Conservation (phyloP, 2,888 invertebrate genomes). For the Drosophila stalkeri region DNA sequence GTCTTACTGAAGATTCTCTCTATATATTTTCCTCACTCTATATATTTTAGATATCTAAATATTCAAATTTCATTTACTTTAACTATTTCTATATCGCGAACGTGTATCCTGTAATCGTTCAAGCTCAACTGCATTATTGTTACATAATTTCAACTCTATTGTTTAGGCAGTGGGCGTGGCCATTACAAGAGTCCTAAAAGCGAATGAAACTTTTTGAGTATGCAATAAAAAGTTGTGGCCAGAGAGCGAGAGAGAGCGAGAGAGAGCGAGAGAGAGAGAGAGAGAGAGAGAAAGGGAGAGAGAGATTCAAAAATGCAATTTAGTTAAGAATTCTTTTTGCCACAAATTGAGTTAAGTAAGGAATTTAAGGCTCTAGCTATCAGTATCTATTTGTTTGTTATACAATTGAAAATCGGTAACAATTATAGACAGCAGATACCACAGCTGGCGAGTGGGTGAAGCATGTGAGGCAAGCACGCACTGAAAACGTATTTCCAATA, state of each 20-base stretch:
- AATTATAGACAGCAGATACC: slow-evolving; percentile 21
- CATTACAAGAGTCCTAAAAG: slow-evolving; percentile 16
- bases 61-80: neutral
- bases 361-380: neutral
- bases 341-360: neutral
- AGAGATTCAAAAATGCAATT: slow-evolving; percentile 8
- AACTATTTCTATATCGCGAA: neutral
- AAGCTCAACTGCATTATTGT: neutral
- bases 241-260: too few relatives aligned
- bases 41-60: neutral
- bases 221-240: slow-evolving; percentile 40
- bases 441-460: slow-evolving; percentile 22
- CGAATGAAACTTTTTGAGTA: slow-evolving; percentile 24
- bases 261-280: too few relatives aligned
- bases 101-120: neutral
- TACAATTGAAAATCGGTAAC: slow-evolving; percentile 13
- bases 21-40: neutral
- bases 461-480: slow-evolving; percentile 65
- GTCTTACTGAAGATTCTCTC: neutral
- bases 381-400: neutral
- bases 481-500: slow-evolving; percentile 78
- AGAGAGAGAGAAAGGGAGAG: neutral
- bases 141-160: neutral
- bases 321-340: neutral
- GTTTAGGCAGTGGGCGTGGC: slow-evolving; percentile 40